Conservation (phyloP, 2,888 invertebrate genomes). For the Agrochola circellaris region DNA sequence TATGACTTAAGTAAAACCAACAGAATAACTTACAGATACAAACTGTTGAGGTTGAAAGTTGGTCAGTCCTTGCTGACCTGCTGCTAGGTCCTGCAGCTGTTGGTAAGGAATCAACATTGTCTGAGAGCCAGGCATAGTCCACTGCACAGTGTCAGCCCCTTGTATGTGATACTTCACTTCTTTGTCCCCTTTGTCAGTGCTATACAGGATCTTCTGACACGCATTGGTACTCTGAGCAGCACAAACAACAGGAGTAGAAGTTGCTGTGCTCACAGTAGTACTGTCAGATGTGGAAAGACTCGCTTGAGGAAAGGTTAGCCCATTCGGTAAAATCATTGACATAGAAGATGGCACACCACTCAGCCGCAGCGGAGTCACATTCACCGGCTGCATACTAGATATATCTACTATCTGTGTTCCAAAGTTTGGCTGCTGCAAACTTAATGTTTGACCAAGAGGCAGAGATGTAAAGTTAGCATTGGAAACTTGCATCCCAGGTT, state of each 20-base stretch:
- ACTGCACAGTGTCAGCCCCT: constrained; percentile 86
- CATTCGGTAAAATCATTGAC: constrained; percentile 88
- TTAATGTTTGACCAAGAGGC: constrained; percentile 82
- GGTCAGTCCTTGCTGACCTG: constrained; percentile 80
- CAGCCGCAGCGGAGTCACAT: constrained; percentile 85
- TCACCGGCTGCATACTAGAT: constrained; percentile 87
- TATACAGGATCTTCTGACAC: constrained; percentile 86
- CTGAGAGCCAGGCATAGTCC: constrained; percentile 87
- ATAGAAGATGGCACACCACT: constrained; percentile 88
- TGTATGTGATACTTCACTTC: constrained; percentile 88
- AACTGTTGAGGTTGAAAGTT: constrained; percentile 86
- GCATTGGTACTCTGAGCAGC: constrained; percentile 86
- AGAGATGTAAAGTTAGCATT: constrained; percentile 86
- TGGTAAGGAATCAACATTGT: constrained; percentile 89
- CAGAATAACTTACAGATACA: constrained; percentile 84
- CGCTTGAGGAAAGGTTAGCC: constrained; percentile 84
- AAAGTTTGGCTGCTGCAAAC: constrained; percentile 85
- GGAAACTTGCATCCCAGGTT: constrained; percentile 86
- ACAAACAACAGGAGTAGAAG: constrained; percentile 86
- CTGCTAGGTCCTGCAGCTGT: constrained; percentile 84
- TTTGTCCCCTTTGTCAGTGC: constrained; percentile 87
- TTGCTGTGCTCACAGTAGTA: constrained; percentile 87
- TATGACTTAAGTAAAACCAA: constrained; percentile 73
- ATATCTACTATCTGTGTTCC: constrained; percentile 87
- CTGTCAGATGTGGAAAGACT: constrained; percentile 83